A percentile compares a stretch with the other conserved stretches of the same genome.
Evolutionary conservation across 1,140 invertebrate species (phyloP).

Genomic region (Bombus confusus): DNA sequence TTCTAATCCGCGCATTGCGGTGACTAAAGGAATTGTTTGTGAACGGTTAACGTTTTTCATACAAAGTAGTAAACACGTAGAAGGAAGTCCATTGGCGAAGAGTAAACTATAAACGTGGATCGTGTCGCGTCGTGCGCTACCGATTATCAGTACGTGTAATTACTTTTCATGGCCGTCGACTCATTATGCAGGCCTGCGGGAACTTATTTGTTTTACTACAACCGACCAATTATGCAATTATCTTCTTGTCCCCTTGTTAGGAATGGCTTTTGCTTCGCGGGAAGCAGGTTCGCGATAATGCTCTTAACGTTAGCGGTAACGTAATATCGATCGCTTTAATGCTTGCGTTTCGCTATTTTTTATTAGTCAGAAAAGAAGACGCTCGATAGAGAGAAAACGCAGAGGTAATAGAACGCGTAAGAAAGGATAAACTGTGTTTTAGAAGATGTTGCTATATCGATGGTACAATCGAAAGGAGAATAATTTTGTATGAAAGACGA

Average conservation of each 20-base stretch:
- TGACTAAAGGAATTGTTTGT: background rate
- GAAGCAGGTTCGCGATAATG: slow-evolving; percentile 62
- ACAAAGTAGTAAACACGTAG: too few relatives aligned
- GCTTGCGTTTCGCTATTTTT: background rate
- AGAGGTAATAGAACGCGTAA: too few relatives aligned
- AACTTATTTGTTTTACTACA: slow-evolving; percentile 73
- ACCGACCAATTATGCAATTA: slow-evolving; percentile 73
- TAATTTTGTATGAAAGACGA: too few relatives aligned
- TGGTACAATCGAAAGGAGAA: too few relatives aligned
- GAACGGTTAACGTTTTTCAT: background rate
- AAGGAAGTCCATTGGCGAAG: background rate
- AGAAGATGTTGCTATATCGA: too few relatives aligned
- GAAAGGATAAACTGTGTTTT: too few relatives aligned
- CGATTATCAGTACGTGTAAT: slow-evolving; percentile 55
- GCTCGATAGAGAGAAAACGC: too few relatives aligned
- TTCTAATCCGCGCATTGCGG: too few relatives aligned
- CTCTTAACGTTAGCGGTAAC: slow-evolving; percentile 37
- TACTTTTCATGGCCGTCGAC: slow-evolving; percentile 55
- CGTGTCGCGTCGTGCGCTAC: slow-evolving; percentile 45
- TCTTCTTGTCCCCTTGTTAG: slow-evolving; percentile 60
- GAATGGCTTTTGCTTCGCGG: slow-evolving; percentile 36
- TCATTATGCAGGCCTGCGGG: slow-evolving; percentile 48
- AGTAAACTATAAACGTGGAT: background rate
- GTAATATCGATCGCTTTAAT: slow-evolving; percentile 42
- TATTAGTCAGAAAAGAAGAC: too few relatives aligned